These are phyloP conservation scores for Phrynocephalus guinanensis DNA, from an alignment of 2,797 vertebrate species.

Conservation along the genomic window DNA sequence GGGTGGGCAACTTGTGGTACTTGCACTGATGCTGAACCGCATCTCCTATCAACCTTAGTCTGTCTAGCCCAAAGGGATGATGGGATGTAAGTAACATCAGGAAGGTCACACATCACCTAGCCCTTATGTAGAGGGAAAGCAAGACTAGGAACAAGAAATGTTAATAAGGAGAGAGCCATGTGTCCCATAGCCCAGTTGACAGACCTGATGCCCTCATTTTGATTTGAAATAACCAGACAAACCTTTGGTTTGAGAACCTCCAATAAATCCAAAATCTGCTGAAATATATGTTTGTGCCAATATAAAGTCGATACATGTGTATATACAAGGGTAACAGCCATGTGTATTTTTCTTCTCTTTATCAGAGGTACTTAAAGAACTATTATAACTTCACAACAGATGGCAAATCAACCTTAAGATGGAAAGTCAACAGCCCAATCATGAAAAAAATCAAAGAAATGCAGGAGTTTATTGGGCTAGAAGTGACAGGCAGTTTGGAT, in stretches of 20 bases:
- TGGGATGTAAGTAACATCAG: too few species aligned
- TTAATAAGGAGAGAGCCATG: too few species aligned
- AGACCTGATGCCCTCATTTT: not conserved
- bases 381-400: constrained; percentile 76
- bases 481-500: constrained; percentile 77
- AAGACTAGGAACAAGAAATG: too few species aligned
- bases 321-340: not conserved
- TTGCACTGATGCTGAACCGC: too few species aligned
- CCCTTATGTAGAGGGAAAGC: too few species aligned
- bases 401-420: not conserved
- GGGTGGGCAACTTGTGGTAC: too few species aligned
- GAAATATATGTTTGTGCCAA: not conserved
- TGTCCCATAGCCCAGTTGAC: too few species aligned
- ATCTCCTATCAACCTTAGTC: too few species aligned
- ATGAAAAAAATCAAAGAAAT: constrained; percentile 80
- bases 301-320: not conserved
- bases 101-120: too few species aligned
- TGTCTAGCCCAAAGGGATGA: too few species aligned
- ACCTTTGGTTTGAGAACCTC: not conserved
- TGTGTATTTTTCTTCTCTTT: not conserved
- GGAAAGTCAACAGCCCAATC: constrained; percentile 40
- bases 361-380: constrained; percentile 79
- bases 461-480: constrained; percentile 80
- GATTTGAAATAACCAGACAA: not conserved
- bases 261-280: constrained; percentile 1